A percentile compares a stretch with the other conserved stretches of the same genome.
These are phyloP conservation scores for Orthosia incerta DNA, from an alignment of 2,888 invertebrate genomes.

Conservation along the genomic window DNA sequence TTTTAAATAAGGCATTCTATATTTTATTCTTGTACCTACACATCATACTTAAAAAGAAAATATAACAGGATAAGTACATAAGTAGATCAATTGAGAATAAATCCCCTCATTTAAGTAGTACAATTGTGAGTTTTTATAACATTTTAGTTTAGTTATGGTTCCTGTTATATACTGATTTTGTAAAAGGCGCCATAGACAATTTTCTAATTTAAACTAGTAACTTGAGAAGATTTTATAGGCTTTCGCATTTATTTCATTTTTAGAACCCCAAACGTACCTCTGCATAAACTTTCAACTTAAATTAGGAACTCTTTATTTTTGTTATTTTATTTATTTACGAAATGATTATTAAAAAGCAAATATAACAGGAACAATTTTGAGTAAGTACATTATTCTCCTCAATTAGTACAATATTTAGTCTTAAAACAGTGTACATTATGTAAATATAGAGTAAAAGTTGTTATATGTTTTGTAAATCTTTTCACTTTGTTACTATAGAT, in stretches of 20 bases:
- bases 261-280: no score
- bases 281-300: no score
- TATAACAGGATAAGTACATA: conserved; percentile 18
- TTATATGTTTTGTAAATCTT: conserved; percentile 72
- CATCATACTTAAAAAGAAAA: background rate
- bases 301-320: background rate
- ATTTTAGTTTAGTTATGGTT: no score
- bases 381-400: conserved; percentile 9
- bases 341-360: background rate
- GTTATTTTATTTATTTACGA: background rate
- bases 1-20: no score
- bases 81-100: conserved; percentile 8
- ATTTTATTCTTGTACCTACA: background rate
- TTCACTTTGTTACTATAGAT: conserved; percentile 52
- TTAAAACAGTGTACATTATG: conserved; percentile 54
- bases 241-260: no score
- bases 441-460: conserved; percentile 70
- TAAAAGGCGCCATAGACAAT: no score
- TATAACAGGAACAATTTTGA: conserved; percentile 19
- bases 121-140: conserved; percentile 13
- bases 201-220: no score
- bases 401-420: conserved; percentile 34
- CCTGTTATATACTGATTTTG: no score
- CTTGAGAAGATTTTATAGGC: no score
- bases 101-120: conserved; percentile 13